These are phyloP conservation scores for Sorex fumeus DNA, from an alignment of 2,113 vertebrate genomes.

Conservation along the genomic window DNA sequence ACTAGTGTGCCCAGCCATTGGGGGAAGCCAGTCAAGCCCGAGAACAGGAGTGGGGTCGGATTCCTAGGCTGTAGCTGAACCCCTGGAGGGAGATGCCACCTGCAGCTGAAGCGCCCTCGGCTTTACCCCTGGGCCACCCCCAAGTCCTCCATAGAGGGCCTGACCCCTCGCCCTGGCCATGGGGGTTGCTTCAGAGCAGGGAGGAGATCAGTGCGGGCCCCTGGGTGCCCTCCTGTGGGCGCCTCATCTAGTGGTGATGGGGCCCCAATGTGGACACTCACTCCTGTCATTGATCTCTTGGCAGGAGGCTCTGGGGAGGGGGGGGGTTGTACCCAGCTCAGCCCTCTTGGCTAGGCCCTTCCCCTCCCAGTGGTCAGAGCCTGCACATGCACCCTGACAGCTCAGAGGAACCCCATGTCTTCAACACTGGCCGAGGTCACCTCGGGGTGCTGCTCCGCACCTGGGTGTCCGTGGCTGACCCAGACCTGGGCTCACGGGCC, in stretches of 20 bases:
- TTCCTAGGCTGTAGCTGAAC: neutral
- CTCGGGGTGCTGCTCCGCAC: accelerated
- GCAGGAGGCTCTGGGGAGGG: neutral
- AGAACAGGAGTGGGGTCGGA: neutral
- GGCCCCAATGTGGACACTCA: neutral
- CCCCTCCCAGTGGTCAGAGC: accelerated
- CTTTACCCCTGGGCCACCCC: too few species aligned
- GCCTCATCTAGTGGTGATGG: neutral
- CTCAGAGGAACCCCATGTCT: neutral
- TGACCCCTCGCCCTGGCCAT: neutral
- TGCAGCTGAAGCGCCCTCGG: neutral
- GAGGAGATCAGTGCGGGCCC: too few species aligned
- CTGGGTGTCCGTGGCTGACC: too few species aligned
- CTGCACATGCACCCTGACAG: accelerated
- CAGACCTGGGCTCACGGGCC: neutral
- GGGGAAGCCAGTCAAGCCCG: accelerated
- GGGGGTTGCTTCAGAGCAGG: neutral
- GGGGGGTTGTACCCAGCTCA: accelerated
- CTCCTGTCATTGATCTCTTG: neutral
- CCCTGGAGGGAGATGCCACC: neutral
- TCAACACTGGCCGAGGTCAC: neutral
- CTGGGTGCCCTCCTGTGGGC: too few species aligned
- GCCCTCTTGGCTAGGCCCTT: too few species aligned
- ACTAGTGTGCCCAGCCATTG: accelerated
- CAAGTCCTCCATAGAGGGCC: neutral